Evolutionary conservation across 2,113 vertebrate species (phyloP).

Genomic region (Chaenogobius annularis): DNA sequence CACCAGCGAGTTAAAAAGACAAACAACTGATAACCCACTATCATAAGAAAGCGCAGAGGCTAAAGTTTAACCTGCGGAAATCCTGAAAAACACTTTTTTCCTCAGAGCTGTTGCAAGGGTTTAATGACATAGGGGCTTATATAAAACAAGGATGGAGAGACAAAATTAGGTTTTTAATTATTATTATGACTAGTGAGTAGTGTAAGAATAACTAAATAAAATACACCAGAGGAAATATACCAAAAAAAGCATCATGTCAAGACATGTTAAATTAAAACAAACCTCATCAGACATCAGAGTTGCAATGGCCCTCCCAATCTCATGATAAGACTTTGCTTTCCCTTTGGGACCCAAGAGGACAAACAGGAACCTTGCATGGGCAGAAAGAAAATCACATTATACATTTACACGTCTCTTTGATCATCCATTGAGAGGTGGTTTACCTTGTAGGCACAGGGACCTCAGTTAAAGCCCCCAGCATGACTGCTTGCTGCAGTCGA

Average conservation of each 20-base stretch:
- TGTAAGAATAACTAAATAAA: not conserved
- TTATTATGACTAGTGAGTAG: not conserved
- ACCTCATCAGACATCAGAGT: slow-evolving; percentile 99
- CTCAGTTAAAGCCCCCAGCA: slow-evolving; percentile 94
- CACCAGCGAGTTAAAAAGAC: slow-evolving; percentile 14
- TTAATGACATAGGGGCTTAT: slow-evolving; percentile 19
- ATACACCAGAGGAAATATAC: not conserved
- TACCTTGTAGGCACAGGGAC: slow-evolving; percentile 96
- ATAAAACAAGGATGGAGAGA: not conserved
- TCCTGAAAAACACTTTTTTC: slow-evolving; percentile 58
- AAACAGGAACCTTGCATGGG: slow-evolving; percentile 87
- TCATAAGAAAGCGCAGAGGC: slow-evolving; percentile 2
- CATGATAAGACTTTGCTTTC: slow-evolving; percentile 96
- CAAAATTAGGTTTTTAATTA: not conserved
- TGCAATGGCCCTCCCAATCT: slow-evolving; percentile 95
- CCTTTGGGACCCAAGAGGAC: slow-evolving; percentile 96
- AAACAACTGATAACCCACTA: slow-evolving; percentile 31
- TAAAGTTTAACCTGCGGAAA: slow-evolving; percentile 63
- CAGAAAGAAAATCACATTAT: not conserved
- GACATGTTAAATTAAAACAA: slow-evolving; percentile 10
- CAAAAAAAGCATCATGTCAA: not conserved
- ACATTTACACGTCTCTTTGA: not conserved
- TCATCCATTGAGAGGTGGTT: not conserved
- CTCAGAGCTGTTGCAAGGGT: not conserved
- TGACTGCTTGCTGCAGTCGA: slow-evolving; percentile 92